These are phyloP conservation scores for Anoplius nigerrimus DNA, from an alignment of 2,888 invertebrate genomes.

Conservation along the genomic window DNA sequence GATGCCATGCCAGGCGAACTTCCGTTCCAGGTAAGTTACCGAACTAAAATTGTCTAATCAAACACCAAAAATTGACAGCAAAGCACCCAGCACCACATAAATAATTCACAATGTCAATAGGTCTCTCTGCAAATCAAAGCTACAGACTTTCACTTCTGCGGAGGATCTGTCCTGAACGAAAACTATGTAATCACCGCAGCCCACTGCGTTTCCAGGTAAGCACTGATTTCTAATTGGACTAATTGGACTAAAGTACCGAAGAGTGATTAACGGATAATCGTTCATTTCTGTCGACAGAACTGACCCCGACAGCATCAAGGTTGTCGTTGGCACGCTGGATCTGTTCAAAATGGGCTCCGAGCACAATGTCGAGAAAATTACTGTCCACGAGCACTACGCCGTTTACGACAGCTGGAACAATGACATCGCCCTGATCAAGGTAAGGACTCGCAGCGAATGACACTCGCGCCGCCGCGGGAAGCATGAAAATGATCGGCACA, in stretches of 20 bases:
- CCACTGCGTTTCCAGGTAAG: slow-evolving; percentile 51
- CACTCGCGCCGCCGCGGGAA: too few relatives aligned
- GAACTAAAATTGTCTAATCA: background rate
- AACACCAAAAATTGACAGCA: too few relatives aligned
- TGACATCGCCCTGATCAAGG: slow-evolving; percentile 65
- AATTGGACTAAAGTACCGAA: too few relatives aligned
- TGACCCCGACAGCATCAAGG: slow-evolving; percentile 28
- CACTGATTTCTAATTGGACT: too few relatives aligned
- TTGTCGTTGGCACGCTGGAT: slow-evolving; percentile 46
- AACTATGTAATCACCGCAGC: slow-evolving; percentile 60
- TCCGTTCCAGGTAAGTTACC: slow-evolving; percentile 58
- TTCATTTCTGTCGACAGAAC: background rate
- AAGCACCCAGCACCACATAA: too few relatives aligned
- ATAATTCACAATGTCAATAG: slow-evolving; percentile 27
- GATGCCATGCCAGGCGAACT: slow-evolving; percentile 56
- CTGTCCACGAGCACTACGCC: slow-evolving; percentile 45
- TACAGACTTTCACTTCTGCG: slow-evolving; percentile 52
- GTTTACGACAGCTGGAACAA: slow-evolving; percentile 38
- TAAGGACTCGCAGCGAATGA: slow-evolving; percentile 16
- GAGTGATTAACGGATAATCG: too few relatives aligned
- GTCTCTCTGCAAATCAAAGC: slow-evolving; percentile 49
- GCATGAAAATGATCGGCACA: too few relatives aligned
- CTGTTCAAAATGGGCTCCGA: background rate
- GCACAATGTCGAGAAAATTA: slow-evolving; percentile 27
- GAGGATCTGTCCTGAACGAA: slow-evolving; percentile 55